Evolutionary conservation across 1,140 invertebrate genomes (phyloP).

Genomic region (Cydia splendana): DNA sequence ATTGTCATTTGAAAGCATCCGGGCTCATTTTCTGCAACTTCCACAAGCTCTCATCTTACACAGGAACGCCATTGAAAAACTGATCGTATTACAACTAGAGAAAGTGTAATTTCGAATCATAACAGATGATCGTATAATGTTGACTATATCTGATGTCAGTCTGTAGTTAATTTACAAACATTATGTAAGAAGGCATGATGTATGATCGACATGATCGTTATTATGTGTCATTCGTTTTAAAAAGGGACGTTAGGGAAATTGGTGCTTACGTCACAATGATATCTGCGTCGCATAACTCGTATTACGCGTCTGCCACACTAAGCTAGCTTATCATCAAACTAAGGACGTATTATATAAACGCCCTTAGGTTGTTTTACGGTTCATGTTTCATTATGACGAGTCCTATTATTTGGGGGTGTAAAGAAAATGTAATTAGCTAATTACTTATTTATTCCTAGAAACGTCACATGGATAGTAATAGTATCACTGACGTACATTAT

Average conservation of each 20-base stretch:
- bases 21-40: background rate
- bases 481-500: background rate
- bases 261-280: background rate
- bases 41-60: background rate
- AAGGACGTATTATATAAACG: no score
- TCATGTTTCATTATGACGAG: no score
- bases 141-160: background rate
- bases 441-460: no score
- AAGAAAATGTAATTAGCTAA: no score
- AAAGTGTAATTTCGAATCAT: background rate
- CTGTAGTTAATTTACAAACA: background rate
- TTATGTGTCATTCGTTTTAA: background rate
- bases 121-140: background rate
- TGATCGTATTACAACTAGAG: background rate
- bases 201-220: background rate
- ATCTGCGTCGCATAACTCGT: no score
- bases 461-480: no score
- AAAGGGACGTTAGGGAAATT: background rate
- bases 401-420: no score
- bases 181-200: slow-evolving; percentile 12
- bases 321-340: no score
- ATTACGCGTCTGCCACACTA: no score
- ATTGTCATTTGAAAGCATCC: slow-evolving; percentile 5
- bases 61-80: background rate
- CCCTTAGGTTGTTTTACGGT: no score